Percentiles rank a stretch among this genome's conserved stretches.
Conservation (phyloP, 2,113 vertebrate species). For the Deroptyus accipitrinus region DNA sequence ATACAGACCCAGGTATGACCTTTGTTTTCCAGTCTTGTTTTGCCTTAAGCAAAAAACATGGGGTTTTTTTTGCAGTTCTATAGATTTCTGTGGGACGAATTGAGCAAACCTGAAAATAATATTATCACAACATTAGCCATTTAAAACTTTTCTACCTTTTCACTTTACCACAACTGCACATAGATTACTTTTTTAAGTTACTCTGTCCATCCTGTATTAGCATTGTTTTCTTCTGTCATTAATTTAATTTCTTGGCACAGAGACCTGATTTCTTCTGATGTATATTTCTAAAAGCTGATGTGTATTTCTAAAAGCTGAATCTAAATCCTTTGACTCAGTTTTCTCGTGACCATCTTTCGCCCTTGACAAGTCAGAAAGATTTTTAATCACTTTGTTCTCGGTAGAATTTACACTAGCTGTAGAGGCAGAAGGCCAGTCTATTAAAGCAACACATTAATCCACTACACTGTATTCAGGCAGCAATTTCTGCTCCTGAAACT, state of each 20-base stretch:
- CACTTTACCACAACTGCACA: neutral
- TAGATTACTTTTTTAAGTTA: neutral
- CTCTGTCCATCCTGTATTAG: neutral
- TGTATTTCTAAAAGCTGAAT: neutral
- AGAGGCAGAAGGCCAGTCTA: neutral
- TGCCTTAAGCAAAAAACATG: neutral
- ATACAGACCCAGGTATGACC: slow-evolving; percentile 27
- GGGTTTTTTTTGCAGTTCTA: neutral
- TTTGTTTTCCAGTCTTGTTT: neutral
- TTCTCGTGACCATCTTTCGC: slow-evolving; percentile 25
- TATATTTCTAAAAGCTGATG: neutral
- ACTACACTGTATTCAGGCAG: neutral
- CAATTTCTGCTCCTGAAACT: neutral
- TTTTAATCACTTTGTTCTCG: slow-evolving; percentile 23
- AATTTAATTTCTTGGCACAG: slow-evolving; percentile 12
- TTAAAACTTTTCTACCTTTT: neutral
- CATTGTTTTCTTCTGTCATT: neutral
- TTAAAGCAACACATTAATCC: neutral
- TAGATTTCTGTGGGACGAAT: neutral
- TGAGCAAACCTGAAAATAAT: neutral
- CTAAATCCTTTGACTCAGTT: slow-evolving; percentile 9
- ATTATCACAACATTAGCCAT: neutral
- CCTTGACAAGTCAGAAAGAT: slow-evolving; percentile 19
- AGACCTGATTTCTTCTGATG: slow-evolving; percentile 6
- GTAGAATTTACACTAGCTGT: neutral